These are phyloP conservation scores for Netelia inedita DNA, from an alignment of 2,888 invertebrate genomes.

Conservation along the genomic window DNA sequence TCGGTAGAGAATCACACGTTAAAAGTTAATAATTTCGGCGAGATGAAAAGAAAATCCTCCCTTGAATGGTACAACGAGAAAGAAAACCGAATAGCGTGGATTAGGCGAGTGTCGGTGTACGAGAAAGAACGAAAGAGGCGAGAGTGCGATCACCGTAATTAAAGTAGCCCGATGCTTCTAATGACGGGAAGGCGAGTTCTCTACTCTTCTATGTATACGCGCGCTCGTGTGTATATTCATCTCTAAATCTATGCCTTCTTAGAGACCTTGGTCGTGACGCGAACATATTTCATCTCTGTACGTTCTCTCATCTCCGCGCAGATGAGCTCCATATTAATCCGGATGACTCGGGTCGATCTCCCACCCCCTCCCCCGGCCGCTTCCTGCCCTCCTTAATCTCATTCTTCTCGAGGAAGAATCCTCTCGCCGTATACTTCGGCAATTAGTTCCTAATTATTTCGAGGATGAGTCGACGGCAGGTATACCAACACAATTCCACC, in stretches of 20 bases:
- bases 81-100: conserved; percentile 64
- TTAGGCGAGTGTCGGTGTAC: conserved; percentile 10
- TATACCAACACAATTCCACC: not conserved
- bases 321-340: conserved; percentile 77
- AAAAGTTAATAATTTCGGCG: conserved; percentile 80
- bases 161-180: conserved; percentile 75
- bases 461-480: conserved; percentile 73
- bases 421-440: conserved; percentile 75
- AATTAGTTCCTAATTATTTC: conserved; percentile 83
- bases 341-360: conserved; percentile 79
- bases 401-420: conserved; percentile 63
- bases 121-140: conserved; percentile 64
- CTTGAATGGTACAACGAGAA: conserved; percentile 75
- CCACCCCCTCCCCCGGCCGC: not conserved
- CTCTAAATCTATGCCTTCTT: not conserved
- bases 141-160: conserved; percentile 80
- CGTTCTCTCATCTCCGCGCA: conserved; percentile 31
- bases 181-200: conserved; percentile 72
- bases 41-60: conserved; percentile 79
- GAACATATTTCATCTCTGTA: conserved; percentile 18
- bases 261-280: not conserved
- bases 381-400: conserved; percentile 41
- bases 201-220: conserved; percentile 73
- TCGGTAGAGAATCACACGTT: conserved; percentile 64
- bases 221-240: not conserved